A percentile compares a stretch with the other conserved stretches of the same genome.
phyloP scores from a whole-genome alignment of 2,797 vertebrate genomes.

The Alexandromys oeconomus region DNA sequence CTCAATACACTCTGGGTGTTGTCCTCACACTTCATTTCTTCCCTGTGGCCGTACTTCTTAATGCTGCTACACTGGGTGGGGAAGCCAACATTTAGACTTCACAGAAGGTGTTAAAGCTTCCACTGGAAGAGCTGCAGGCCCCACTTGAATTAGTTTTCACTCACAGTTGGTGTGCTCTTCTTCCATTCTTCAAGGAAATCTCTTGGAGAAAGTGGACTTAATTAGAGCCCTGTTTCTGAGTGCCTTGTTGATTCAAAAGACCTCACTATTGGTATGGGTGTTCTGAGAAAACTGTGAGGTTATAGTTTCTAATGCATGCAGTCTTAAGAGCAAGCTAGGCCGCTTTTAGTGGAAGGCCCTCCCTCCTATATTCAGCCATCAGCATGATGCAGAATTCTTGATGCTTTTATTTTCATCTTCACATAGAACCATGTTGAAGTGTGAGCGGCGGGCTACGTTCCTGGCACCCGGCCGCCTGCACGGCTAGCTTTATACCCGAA shows the following conservation, averaged over 20 bases:
- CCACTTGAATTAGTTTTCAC: not conserved
- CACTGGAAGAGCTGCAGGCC: fast-evolving
- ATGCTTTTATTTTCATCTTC: not conserved
- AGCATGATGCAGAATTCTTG: too few species aligned
- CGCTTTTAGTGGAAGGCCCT: not conserved
- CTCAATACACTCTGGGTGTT: not conserved
- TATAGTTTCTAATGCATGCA: not conserved
- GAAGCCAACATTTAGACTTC: not conserved
- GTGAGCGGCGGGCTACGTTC: too few species aligned
- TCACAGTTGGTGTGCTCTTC: not conserved
- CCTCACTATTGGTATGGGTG: not conserved
- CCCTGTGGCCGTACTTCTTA: not conserved
- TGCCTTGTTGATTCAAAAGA: not conserved
- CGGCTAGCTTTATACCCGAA: too few species aligned
- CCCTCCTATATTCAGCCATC: fast-evolving
- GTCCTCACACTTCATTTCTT: not conserved
- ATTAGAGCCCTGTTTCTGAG: not conserved
- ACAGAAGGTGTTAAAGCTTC: not conserved
- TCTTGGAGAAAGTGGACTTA: not conserved
- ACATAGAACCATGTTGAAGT: not conserved
- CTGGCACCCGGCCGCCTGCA: too few species aligned
- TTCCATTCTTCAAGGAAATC: not conserved
- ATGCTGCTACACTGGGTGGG: not conserved
- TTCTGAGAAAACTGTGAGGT: not conserved
- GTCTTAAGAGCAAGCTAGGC: too few species aligned